Evolutionary conservation across 1,140 invertebrate species (phyloP).

Genomic region (Planococcus citri): DNA sequence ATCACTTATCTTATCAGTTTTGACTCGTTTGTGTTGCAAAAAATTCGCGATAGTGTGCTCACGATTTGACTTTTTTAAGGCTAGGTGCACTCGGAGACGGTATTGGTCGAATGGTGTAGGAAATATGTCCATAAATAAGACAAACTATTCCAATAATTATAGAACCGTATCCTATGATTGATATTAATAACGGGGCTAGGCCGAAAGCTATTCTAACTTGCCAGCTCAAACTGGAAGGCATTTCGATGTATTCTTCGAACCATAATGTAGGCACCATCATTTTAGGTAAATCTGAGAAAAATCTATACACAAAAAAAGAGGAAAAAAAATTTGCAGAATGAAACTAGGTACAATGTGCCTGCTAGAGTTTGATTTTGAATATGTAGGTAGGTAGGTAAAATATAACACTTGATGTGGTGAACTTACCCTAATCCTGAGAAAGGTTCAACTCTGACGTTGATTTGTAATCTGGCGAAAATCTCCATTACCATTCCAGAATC

Average conservation of each 20-base stretch:
- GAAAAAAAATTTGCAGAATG: no score
- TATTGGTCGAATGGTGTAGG: no score
- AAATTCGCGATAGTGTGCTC: no score
- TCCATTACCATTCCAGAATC: constrained; percentile 13
- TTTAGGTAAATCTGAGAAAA: background rate
- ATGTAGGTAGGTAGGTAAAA: no score
- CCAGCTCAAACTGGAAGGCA: background rate
- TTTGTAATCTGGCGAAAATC: constrained; percentile 2
- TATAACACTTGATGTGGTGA: no score
- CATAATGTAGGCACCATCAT: background rate
- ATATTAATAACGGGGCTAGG: background rate
- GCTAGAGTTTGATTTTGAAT: no score
- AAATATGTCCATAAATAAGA: background rate
- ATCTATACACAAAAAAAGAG: background rate
- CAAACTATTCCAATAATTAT: background rate
- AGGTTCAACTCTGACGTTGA: constrained; percentile 13
- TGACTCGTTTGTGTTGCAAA: no score
- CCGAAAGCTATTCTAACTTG: background rate
- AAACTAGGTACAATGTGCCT: no score
- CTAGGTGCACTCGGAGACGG: no score
- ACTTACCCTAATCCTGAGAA: background rate
- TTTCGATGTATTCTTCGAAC: background rate
- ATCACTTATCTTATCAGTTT: no score
- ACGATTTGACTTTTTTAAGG: no score
- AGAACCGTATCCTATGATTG: background rate